These are phyloP conservation scores for Myotis myotis DNA, from an alignment of 2,797 vertebrate genomes.

Conservation along the genomic window DNA sequence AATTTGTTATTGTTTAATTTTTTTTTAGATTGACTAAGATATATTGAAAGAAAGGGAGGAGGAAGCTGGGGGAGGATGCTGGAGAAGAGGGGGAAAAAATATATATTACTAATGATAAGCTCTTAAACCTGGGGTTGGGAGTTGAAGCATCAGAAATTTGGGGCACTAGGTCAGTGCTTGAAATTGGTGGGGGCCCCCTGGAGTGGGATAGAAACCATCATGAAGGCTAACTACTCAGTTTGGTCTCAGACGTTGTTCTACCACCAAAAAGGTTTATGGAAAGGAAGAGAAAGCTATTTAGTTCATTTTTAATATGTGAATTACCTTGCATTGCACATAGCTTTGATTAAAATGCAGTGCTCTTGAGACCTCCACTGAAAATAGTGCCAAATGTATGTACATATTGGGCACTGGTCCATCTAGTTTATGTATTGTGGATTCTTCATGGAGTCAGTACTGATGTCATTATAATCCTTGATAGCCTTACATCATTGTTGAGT, in stretches of 20 bases:
- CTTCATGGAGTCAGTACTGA: neutral
- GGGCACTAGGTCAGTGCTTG: neutral
- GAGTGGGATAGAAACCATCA: neutral
- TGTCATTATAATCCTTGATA: neutral
- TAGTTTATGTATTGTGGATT: neutral
- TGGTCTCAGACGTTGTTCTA: constrained; percentile 22
- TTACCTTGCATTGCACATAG: neutral
- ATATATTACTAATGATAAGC: neutral
- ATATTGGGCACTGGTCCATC: neutral
- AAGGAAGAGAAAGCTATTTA: neutral
- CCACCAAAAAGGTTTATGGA: constrained; percentile 4
- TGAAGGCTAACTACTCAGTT: constrained; percentile 7
- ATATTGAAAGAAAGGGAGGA: neutral
- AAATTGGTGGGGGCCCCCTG: neutral
- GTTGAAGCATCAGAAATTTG: neutral
- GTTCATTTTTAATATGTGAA: constrained; percentile 39
- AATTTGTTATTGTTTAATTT: neutral
- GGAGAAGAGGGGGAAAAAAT: neutral
- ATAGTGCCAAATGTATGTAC: neutral
- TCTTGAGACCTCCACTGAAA: neutral
- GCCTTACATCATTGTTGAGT: neutral
- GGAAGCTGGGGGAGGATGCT: neutral
- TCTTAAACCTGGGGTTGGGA: neutral
- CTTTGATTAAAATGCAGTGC: constrained; percentile 16
- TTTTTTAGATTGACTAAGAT: neutral